A percentile compares a stretch with the other conserved stretches of the same genome.
Evolutionary conservation across 2,888 invertebrate genomes (phyloP).

Genomic region (Epinotia ramella): DNA sequence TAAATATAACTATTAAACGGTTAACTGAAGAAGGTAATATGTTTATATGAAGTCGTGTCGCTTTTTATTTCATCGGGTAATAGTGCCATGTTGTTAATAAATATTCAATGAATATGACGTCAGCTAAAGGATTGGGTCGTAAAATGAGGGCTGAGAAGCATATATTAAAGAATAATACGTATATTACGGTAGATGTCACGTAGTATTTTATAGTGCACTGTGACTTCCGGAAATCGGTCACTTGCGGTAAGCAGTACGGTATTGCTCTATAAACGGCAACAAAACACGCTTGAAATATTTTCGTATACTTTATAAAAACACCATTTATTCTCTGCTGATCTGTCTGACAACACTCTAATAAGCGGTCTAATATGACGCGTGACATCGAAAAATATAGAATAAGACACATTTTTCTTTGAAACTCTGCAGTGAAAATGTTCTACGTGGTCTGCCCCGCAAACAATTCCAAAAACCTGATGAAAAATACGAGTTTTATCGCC

Average conservation of each 20-base stretch:
- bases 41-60: not conserved
- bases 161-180: conserved; percentile 38
- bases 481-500: not conserved
- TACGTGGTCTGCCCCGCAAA: conserved; percentile 5
- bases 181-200: conserved; percentile 24
- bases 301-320: not conserved
- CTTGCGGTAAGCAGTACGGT: not conserved
- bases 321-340: not conserved
- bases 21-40: not conserved
- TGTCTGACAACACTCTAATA: conserved; percentile 11
- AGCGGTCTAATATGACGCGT: conserved; percentile 28
- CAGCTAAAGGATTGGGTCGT: conserved; percentile 27
- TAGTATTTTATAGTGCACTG: conserved; percentile 13
- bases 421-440: conserved; percentile 1
- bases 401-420: conserved; percentile 21
- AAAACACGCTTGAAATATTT: not conserved
- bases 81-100: conserved; percentile 32
- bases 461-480: conserved; percentile 18
- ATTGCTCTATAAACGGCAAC: not conserved
- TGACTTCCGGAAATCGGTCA: conserved; percentile 2
- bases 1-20: conserved; percentile 26
- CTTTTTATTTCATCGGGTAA: not conserved
- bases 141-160: conserved; percentile 22
- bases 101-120: conserved; percentile 44
- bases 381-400: conserved; percentile 25